Conservation (phyloP, 1,140 invertebrate species). For the Zaprionus africanus region DNA sequence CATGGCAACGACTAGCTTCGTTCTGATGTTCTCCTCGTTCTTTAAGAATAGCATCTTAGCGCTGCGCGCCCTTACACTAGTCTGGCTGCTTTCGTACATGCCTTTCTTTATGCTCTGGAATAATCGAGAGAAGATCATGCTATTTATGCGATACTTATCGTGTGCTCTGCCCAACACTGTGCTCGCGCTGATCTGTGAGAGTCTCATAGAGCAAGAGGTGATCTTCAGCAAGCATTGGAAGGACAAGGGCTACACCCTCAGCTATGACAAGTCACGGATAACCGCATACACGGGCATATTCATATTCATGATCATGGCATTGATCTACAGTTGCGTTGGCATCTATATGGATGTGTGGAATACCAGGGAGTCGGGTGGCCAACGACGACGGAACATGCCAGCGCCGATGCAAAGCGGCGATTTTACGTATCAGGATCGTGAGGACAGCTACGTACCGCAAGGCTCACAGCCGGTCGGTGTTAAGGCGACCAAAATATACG, state of each 20-base stretch:
- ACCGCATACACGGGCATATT: conserved; percentile 15
- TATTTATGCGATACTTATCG: conserved; percentile 16
- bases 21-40: conserved; percentile 59
- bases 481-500: conserved; percentile 69
- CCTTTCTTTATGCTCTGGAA: conserved; percentile 59
- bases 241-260: conserved; percentile 14
- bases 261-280: conserved; percentile 7
- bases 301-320: conserved; percentile 18
- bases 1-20: conserved; percentile 31
- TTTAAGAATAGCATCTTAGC: conserved; percentile 39
- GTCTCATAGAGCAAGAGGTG: conserved; percentile 50
- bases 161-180: conserved; percentile 59
- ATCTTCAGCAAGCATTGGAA: conserved; percentile 22
- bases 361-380: conserved; percentile 28
- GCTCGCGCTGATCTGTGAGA: conserved; percentile 32
- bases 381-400: conserved; percentile 20
- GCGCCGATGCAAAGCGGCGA: conserved; percentile 30
- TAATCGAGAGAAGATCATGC: conserved; percentile 11
- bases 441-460: conserved; percentile 30
- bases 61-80: conserved; percentile 34
- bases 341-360: conserved; percentile 67
- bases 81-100: conserved; percentile 60
- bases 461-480: conserved; percentile 33
- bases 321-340: conserved; percentile 29
- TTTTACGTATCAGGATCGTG: conserved; percentile 21